These are phyloP conservation scores for Danaus plexippus DNA, from an alignment of 1,140 invertebrate genomes.

Conservation along the genomic window DNA sequence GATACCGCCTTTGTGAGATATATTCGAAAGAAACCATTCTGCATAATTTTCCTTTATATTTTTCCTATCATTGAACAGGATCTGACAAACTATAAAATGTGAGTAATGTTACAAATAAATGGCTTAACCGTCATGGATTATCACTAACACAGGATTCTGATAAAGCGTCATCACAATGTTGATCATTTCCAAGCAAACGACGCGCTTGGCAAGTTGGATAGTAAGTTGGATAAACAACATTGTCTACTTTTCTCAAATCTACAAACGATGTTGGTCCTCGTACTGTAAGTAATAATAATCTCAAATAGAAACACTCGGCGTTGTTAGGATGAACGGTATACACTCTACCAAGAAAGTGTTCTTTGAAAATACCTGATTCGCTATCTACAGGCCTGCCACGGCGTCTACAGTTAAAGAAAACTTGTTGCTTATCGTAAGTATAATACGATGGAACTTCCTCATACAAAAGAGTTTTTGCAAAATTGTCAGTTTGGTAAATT, in stretches of 20 bases:
- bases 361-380: slow-evolving; percentile 18
- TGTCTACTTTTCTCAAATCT: slow-evolving; percentile 1
- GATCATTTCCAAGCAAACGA: slow-evolving; percentile 22
- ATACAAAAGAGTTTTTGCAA: slow-evolving; percentile 25
- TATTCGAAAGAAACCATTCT: background rate
- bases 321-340: slow-evolving; percentile 9
- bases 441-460: slow-evolving; percentile 25
- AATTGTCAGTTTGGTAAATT: slow-evolving; percentile 25
- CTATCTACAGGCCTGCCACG: slow-evolving; percentile 20
- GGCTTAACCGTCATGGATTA: slow-evolving; percentile 1
- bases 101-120: slow-evolving; percentile 15
- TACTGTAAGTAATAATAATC: slow-evolving; percentile 2
- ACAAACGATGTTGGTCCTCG: slow-evolving; percentile 7
- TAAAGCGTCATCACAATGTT: slow-evolving; percentile 21
- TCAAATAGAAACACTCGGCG: slow-evolving; percentile 4
- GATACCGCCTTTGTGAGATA: too few species aligned
- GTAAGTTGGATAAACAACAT: background rate
- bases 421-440: slow-evolving; percentile 20
- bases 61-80: slow-evolving; percentile 10
- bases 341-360: slow-evolving; percentile 19
- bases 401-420: slow-evolving; percentile 3
- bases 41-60: slow-evolving; percentile 1
- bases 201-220: slow-evolving; percentile 1
- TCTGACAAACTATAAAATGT: slow-evolving; percentile 16
- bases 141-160: slow-evolving; percentile 7